Base-by-base conservation (phyloP, 2,888 invertebrate genomes). In the Spisula subtruncata region DNA sequence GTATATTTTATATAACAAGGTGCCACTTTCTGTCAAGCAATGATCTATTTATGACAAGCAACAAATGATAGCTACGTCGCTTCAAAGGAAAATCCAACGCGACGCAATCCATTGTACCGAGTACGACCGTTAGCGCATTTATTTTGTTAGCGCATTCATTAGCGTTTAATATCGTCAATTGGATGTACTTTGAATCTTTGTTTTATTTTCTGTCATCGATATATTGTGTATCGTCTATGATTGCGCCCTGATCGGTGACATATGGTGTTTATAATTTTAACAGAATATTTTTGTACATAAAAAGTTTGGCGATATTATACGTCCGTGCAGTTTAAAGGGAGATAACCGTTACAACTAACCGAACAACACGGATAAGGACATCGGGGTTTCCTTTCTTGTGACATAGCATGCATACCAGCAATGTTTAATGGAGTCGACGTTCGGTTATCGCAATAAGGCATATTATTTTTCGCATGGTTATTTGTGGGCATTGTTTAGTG, bases 11-110 rank as follows among this genome's bases (percentile, higher is more conserved):
- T 80, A 83, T 41, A 83, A 66, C 54, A 83, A 88, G 88, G 85
- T 90, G 90, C 90, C 90, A 81, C 60, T 75, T 32, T 12, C 46
- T 90, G 90, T 90, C 90, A 90, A 16, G n/a, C 14, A 25, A 41
- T 89, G 89, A 89, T 85, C 71, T 56, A 66, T 89, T 89, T 89
- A 90, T 85, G 87, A 82, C 87, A 82, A 8, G 46, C 75, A 71
- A 87, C 89, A 89, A 89, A 87, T 90, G 87, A 90, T 82, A 54
- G 4, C 46, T 54, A 46, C 85, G 46, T 79, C 82, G 87, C 90
- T 85, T 90, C 90, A 90, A 90, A 90, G 90, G 79, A 80, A 88
- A 81, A 85, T 14, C 20, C 82, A 75, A 75, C 16, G 18, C 54
- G 79, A 85, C 48, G 51, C 75, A 51, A 85, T 14, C 29, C 75